Conservation (phyloP, 2,113 vertebrate genomes). For the Phycodurus eques region DNA sequence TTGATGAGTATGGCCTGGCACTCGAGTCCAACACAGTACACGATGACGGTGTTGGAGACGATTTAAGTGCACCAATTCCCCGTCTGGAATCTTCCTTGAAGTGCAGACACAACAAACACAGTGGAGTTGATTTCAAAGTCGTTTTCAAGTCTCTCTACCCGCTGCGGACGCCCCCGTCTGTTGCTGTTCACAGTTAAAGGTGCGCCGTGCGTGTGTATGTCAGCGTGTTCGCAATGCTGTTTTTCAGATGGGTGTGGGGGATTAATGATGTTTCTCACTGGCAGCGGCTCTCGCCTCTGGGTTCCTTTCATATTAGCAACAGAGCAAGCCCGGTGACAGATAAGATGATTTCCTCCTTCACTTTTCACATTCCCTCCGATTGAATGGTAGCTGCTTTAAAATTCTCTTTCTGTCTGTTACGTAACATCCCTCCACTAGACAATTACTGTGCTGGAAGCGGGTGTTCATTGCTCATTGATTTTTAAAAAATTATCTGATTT, state of each 20-base stretch:
- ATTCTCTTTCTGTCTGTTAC: slow-evolving; percentile 29
- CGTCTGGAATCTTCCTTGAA: slow-evolving; percentile 30
- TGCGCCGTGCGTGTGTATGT: slow-evolving; percentile 8
- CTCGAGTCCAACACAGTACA: background rate
- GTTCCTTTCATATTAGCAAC: slow-evolving; percentile 43
- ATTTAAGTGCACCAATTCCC: slow-evolving; percentile 33
- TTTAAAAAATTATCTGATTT: background rate
- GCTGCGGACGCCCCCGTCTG: slow-evolving; percentile 8
- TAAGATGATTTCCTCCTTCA: slow-evolving; percentile 43
- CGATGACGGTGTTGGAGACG: slow-evolving; percentile 49
- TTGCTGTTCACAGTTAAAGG: slow-evolving; percentile 17
- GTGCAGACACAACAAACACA: slow-evolving; percentile 45
- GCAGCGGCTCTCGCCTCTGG: slow-evolving; percentile 41
- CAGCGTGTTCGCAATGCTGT: slow-evolving; percentile 7
- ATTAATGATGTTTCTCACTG: slow-evolving; percentile 43
- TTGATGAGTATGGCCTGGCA: background rate
- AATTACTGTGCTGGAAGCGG: background rate
- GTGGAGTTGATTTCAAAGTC: slow-evolving; percentile 52
- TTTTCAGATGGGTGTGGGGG: slow-evolving; percentile 25
- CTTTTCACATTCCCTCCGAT: slow-evolving; percentile 45
- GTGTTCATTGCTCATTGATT: background rate
- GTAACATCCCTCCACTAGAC: slow-evolving; percentile 31
- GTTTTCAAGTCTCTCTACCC: slow-evolving; percentile 42
- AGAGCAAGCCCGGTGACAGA: slow-evolving; percentile 40
- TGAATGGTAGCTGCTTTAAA: slow-evolving; percentile 29